Conservation (phyloP, 2,797 vertebrate genomes). For the Sebastiscus tertius region DNA sequence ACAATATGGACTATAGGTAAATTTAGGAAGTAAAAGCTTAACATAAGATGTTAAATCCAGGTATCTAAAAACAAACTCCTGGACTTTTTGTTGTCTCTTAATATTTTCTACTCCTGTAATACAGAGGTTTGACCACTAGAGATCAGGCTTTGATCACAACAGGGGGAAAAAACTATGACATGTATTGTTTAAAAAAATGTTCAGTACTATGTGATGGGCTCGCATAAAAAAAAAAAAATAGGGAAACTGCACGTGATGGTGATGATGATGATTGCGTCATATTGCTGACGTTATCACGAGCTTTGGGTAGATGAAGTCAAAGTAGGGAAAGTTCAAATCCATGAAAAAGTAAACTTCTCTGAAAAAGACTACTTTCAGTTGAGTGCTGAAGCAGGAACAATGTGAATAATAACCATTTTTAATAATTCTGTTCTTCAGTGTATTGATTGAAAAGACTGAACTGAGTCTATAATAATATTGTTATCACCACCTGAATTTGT, state of each 20-base stretch:
- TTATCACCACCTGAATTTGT: neutral
- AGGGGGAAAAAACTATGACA: rapidly evolving
- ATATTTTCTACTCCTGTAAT: neutral
- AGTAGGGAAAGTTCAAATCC: neutral
- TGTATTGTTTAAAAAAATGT: neutral
- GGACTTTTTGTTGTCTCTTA: no score
- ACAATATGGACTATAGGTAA: neutral
- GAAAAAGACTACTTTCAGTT: neutral
- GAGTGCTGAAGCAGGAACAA: no score
- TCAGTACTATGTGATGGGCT: neutral
- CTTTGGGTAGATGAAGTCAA: neutral
- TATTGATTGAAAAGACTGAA: neutral
- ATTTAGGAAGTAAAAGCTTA: neutral
- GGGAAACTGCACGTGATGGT: neutral
- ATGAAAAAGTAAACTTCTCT: neutral
- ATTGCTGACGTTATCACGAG: neutral
- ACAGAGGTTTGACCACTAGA: conserved; percentile 23
- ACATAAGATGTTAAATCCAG: neutral
- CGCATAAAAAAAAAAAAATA: neutral
- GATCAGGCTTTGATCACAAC: conserved; percentile 31
- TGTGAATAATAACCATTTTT: neutral
- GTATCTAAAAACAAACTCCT: neutral
- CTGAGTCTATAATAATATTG: neutral
- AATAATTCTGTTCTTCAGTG: neutral
- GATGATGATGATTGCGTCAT: neutral